These are phyloP conservation scores for Oscheius sp. DNA, from an alignment of 2,888 invertebrate genomes.

Conservation along the genomic window DNA sequence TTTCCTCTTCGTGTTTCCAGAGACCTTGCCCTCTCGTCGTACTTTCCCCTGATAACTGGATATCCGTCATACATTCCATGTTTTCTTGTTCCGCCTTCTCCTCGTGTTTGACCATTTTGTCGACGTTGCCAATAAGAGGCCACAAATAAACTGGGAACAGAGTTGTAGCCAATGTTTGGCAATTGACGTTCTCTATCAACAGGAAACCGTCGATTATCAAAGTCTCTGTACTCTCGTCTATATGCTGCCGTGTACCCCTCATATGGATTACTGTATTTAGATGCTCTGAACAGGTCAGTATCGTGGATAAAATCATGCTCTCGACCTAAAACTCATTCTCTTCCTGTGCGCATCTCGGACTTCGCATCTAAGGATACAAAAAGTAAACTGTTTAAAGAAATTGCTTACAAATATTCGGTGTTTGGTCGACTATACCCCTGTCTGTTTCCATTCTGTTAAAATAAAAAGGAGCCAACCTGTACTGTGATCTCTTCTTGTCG, in stretches of 20 bases:
- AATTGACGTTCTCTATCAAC: background rate
- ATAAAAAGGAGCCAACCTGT: slow-evolving; percentile 47
- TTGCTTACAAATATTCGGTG: background rate
- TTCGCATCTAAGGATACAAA: background rate
- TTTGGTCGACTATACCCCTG: background rate
- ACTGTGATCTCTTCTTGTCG: slow-evolving; percentile 48
- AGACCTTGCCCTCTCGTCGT: too few relatives aligned
- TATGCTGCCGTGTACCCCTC: too few relatives aligned
- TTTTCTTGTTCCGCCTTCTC: too few relatives aligned
- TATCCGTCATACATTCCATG: too few relatives aligned
- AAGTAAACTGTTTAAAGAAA: background rate
- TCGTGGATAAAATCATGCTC: background rate
- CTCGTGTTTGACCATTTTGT: background rate
- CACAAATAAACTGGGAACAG: background rate
- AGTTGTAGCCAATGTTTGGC: background rate
- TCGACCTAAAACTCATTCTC: slow-evolving; percentile 29
- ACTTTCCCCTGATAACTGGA: too few relatives aligned
- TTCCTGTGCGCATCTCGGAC: slow-evolving; percentile 11
- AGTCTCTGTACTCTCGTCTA: too few relatives aligned
- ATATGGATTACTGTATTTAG: background rate
- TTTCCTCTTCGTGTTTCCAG: too few relatives aligned
- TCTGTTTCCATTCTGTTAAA: background rate
- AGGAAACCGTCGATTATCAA: background rate
- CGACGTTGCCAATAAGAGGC: background rate
- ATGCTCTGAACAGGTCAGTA: slow-evolving; percentile 10